Evolutionary conservation across 1,140 invertebrate species (phyloP), one percentile per base, ranked within the genome.

Genomic region (Pinna nobilis): DNA sequence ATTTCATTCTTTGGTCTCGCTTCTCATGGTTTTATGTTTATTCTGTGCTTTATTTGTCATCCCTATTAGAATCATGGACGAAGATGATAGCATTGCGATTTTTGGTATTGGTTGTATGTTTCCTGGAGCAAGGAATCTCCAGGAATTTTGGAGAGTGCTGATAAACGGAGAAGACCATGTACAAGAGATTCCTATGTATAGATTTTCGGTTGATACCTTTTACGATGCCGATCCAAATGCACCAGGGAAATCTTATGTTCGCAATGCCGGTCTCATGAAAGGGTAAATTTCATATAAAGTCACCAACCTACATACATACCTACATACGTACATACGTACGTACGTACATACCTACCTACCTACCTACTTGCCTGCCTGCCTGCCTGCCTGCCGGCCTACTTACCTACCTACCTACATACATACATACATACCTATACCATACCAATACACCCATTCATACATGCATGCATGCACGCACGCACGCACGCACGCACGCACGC

Each of bases 111-210:
- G 74, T 3, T 74, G 79, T 53, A 68, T 55, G 18, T 81, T 79
- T 61, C 79, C 77, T 3, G 77, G 74, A 15, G 74, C 77, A 13
- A 60, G 79, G 33, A 74, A 76, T 39, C 25, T 76, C 13, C 47
- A 63, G 2, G 77, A 79, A 20, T 82, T 78, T 60, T 82, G 80
- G 80, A 41, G 49, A 47, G 61, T 80, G 15, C 66, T 82, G 3
- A 53, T 51, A 6, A 76, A 82, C 50, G 80, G 78, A 23, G 76
- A 78, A 47, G 74, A 80, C 28, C 75, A 78, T 30, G 71, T 80
- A 20, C 72, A 64, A 3, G 73, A 80, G 49, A 73, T 80, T 30
- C 78, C 80, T 32, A 20, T 47, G 25, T 59, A 75, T 7, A 60
- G 78, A 53, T 82, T 74, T 72, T 74, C 77, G 32, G 25, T 68